Base-by-base conservation (phyloP, 2,888 invertebrate genomes). In the Polyommatus icarus region DNA sequence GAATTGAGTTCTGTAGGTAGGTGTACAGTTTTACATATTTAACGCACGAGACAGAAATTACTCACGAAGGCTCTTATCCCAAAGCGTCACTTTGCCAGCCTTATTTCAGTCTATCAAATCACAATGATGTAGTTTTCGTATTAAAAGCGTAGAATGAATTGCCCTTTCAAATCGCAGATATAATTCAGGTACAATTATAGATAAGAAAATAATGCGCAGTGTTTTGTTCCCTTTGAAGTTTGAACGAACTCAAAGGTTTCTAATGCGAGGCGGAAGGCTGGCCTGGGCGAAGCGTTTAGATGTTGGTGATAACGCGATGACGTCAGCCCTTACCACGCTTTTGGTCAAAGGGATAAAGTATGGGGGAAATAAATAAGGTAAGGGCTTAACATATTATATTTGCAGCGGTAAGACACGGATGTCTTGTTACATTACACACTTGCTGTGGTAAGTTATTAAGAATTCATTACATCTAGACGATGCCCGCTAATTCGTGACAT, bases 251-350 rank as follows among this genome's bases (percentile, higher is more conserved):
- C 85, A 86, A 85, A 86, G 86, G 84, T 83, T 85, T 84, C 85
- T 87, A 90, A 90, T 87, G 88, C 84, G 76, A 85, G 84, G 83
- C 87, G 89, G 90, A 90, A 89, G 85, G 86, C 83, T 80, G 73
- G 83, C 83, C 84, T 82, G 83, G 86, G 87, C 84, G 87, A 86
- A 87, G 87, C 87, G 85, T 87, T 86, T 85, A 87, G 88, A 88
- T 88, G 67, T 67, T 84, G 78, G 78, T 82, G 89, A 90, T 90
- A 89, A 89, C 88, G 85, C 87, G 88, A 88, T 87, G 87, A 87
- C 89, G 87, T 88, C 88, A 87, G 85, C 84, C 83, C 85, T 83
- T 82, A 81, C 75, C 29, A 50, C 72, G 57, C n/a, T 59, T 77
- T 77, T 18, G 73, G 40, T 24, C 73, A 59, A 75, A 75, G 40